These are phyloP conservation scores for Tylochromis polylepis DNA, from an alignment of 2,113 vertebrate genomes.

Conservation along the genomic window DNA sequence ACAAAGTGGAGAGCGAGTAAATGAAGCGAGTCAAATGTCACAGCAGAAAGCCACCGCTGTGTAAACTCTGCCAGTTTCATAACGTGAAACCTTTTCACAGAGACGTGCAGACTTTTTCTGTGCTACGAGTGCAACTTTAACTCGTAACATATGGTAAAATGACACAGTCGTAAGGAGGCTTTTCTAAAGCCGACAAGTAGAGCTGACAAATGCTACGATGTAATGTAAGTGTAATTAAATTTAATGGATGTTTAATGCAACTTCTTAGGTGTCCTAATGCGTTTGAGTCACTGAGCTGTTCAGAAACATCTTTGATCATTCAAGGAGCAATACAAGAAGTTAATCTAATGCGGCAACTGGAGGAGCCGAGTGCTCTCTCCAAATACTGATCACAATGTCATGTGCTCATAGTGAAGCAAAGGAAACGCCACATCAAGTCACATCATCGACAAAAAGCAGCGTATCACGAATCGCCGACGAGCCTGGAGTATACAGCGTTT, in stretches of 20 bases:
- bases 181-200: background rate
- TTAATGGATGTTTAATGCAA: background rate
- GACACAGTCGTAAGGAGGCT: background rate
- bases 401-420: background rate
- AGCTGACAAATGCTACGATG: too few species aligned
- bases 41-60: constrained; percentile 3
- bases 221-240: background rate
- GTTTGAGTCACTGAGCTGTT: background rate
- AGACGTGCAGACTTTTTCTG: background rate
- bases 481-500: background rate
- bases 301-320: background rate
- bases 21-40: constrained; percentile 45
- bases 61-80: constrained; percentile 22
- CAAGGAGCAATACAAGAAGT: background rate
- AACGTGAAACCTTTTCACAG: background rate
- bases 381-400: background rate
- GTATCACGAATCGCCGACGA: background rate
- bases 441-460: background rate
- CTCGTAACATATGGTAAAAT: background rate
- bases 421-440: background rate
- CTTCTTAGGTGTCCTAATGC: background rate
- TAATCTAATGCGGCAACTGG: background rate
- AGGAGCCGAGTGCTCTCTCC: background rate
- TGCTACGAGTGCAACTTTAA: background rate
- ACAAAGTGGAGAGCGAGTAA: constrained; percentile 23